These are phyloP conservation scores for Eupithecia abbreviata DNA, from an alignment of 2,888 invertebrate species.

Conservation along the genomic window DNA sequence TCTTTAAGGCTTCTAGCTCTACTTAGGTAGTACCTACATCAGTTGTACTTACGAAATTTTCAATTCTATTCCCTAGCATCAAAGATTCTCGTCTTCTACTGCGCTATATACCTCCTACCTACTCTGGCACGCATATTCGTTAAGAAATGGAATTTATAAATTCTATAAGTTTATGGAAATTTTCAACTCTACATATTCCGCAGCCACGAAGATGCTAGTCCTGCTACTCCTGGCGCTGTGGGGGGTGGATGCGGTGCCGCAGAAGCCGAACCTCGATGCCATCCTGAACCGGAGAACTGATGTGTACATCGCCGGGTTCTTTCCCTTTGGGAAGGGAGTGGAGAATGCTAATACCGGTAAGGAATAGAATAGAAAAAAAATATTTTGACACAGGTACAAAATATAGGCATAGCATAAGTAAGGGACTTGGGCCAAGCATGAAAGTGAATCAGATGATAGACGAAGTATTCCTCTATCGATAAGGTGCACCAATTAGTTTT, in stretches of 20 bases:
- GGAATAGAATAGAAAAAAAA: too few species aligned
- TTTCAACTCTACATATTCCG: background rate
- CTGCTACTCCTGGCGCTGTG: constrained; percentile 53
- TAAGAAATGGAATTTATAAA: too few species aligned
- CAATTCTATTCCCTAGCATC: too few species aligned
- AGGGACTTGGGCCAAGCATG: too few species aligned
- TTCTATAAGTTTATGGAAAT: too few species aligned
- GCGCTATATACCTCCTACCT: too few species aligned
- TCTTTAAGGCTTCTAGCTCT: background rate
- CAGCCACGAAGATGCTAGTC: constrained; percentile 48
- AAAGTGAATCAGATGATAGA: background rate
- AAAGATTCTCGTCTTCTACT: too few species aligned
- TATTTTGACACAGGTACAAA: too few species aligned
- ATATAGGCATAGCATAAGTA: too few species aligned
- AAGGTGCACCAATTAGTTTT: background rate
- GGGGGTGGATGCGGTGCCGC: constrained; percentile 62
- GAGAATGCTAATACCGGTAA: constrained; percentile 91
- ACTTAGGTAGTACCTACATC: too few species aligned
- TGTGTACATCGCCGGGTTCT: constrained; percentile 96
- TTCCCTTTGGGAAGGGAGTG: constrained; percentile 93
- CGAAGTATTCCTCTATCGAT: background rate
- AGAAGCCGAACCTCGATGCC: constrained; percentile 87
- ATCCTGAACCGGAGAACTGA: constrained; percentile 88
- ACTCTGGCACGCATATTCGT: too few species aligned
- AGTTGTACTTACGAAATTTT: background rate